Conservation (phyloP, 2,888 invertebrate species). For the Ceramica pisi region DNA sequence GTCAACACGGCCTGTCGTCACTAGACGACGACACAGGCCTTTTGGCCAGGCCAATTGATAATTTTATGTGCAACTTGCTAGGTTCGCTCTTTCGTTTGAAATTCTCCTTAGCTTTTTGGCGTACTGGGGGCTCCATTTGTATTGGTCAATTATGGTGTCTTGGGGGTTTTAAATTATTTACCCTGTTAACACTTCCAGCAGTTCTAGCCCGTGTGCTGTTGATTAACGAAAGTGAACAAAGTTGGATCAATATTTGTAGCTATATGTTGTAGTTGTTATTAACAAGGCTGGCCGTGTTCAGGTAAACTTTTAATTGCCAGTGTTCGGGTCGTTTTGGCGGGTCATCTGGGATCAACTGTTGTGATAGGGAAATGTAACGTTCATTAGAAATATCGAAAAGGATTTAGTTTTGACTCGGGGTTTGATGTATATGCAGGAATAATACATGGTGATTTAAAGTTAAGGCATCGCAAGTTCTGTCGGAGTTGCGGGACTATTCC, state of each 20-base stretch:
- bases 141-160: no score
- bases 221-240: conserved; percentile 62
- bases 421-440: background rate
- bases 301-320: conserved; percentile 68
- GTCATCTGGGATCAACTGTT: conserved; percentile 45
- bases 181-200: conserved; percentile 6
- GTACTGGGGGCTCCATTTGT: no score
- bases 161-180: background rate
- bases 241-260: conserved; percentile 61
- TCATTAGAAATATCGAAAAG: conserved; percentile 30
- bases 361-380: conserved; percentile 32
- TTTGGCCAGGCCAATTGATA: no score
- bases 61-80: no score
- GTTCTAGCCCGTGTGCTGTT: conserved; percentile 34
- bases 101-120: no score
- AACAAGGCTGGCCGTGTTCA: conserved; percentile 56
- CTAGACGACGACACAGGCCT: no score
- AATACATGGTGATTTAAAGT: no score
- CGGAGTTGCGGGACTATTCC: no score
- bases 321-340: conserved; percentile 32
- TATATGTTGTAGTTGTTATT: conserved; percentile 61
- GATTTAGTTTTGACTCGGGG: background rate
- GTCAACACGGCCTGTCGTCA: no score
- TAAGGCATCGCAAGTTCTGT: no score
- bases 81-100: no score